Conservation (phyloP, 1,140 invertebrate genomes). For the Camponotus floridanus region DNA sequence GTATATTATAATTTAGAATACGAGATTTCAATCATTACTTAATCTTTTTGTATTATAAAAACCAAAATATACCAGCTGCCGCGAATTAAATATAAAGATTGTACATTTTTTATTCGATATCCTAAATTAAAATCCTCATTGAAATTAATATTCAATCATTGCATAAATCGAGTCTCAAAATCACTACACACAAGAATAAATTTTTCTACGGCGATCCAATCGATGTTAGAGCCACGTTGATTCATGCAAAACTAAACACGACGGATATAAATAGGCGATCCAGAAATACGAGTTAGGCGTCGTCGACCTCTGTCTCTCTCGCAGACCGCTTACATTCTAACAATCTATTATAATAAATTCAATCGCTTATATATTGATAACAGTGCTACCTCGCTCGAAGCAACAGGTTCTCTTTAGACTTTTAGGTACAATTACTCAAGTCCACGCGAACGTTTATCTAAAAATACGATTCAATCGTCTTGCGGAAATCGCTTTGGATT, state of each 20-base stretch:
- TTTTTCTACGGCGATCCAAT: slow-evolving; percentile 38
- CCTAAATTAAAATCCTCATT: neutral
- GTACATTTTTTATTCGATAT: neutral
- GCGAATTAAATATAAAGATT: neutral
- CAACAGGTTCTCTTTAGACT: slow-evolving; percentile 66
- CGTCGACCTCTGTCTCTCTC: slow-evolving; percentile 47
- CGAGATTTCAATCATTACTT: neutral
- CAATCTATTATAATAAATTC: slow-evolving; percentile 44
- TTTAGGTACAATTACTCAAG: slow-evolving; percentile 46
- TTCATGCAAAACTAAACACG: slow-evolving; percentile 10
- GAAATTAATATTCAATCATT: neutral
- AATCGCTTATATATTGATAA: slow-evolving; percentile 43
- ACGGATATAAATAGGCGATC: slow-evolving; percentile 41
- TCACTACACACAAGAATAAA: slow-evolving; percentile 11
- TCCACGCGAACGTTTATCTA: slow-evolving; percentile 30
- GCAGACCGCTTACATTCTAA: slow-evolving; percentile 15
- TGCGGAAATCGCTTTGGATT: slow-evolving; percentile 22
- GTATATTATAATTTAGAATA: neutral
- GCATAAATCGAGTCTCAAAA: slow-evolving; percentile 10
- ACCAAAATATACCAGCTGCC: neutral
- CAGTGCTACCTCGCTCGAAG: slow-evolving; percentile 28
- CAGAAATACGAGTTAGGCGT: slow-evolving; percentile 47
- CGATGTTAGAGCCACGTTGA: slow-evolving; percentile 6
- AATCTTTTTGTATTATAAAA: neutral
- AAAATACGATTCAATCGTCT: slow-evolving; percentile 36